These are phyloP conservation scores for Tolmerus cingulatus DNA, from an alignment of 2,888 invertebrate genomes.

Conservation along the genomic window DNA sequence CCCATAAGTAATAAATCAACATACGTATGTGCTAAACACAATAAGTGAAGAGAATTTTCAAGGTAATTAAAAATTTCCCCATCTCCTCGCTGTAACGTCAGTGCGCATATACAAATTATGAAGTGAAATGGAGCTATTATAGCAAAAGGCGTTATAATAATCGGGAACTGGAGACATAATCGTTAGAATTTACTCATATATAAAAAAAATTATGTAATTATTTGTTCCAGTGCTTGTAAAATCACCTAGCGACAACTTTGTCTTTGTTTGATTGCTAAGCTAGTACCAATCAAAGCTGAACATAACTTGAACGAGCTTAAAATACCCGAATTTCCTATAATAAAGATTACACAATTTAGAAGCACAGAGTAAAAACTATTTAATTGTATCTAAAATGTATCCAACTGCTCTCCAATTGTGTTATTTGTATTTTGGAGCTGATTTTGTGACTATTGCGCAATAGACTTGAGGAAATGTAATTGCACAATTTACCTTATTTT, in stretches of 20 bases:
- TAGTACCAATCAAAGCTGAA: neutral
- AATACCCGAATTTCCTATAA: neutral
- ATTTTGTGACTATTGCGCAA: slow-evolving; percentile 2
- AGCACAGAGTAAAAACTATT: neutral
- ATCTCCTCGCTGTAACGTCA: neutral
- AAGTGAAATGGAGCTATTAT: neutral
- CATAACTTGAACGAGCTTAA: neutral
- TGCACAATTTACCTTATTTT: slow-evolving; percentile 11
- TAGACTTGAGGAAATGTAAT: neutral
- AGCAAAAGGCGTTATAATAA: neutral
- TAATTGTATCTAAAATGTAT: neutral
- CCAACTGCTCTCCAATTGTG: neutral
- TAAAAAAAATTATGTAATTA: neutral
- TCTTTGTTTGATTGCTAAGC: neutral
- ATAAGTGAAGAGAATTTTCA: neutral
- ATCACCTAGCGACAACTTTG: neutral
- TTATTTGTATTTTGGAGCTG: neutral
- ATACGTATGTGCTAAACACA: neutral
- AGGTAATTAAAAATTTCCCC: neutral
- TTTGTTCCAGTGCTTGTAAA: neutral
- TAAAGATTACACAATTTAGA: neutral
- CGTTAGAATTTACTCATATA: neutral
- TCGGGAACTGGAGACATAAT: neutral
- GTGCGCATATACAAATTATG: neutral
- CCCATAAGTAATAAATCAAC: neutral